Evolutionary conservation across 2,113 vertebrate genomes (phyloP), one percentile per base, ranked within the genome.

Genomic region (Melanocharis versteri): DNA sequence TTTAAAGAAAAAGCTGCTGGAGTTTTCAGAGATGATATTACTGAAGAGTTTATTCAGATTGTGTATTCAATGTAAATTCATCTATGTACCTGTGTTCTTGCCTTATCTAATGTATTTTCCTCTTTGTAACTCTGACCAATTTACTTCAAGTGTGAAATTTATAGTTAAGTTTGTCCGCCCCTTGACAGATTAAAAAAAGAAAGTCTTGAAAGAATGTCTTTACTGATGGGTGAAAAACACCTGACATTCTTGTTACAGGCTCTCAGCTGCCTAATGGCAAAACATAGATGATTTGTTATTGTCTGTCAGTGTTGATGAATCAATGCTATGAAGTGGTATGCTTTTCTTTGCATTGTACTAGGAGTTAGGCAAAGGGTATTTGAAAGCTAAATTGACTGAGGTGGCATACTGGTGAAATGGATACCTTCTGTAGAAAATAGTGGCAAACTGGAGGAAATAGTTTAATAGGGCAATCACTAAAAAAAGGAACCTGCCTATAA

Each of bases 271-370:
- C 64, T 72, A 73, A 60, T 68, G 44, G 62, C 26, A 86, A 88
- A 88, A 48, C 31, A 65, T 1, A 57, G 71, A 42, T 72, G 66
- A 58, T 57, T 35, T 44, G 23, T 35, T 79, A 7, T 48, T 90
- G 31, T 82, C 83, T 42, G 69, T 80, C 88, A 82, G 48, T 81
- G 62, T 60, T 31, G 26, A 44, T 85, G 72, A 83, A 51, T 94
- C 94, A 83, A 16, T 83, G 82, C 80, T 88, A 90, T 2, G 11
- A 76, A 77, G 47, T 22, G 33, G 40, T 84, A 12, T 77, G 17
- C 58, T 96, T 95, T 93, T 54, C 78, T 93, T 94, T 93, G 77
- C 57, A 44, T 92, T 88, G 44, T 89, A 69, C 44, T 75, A 57
- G 65, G 72, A 80, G 39, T 53, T 69, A 88, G 91, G 81, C 44